Percentiles rank a stretch among this genome's conserved stretches.
These are phyloP conservation scores for Oriolus oriolus DNA, from an alignment of 2,113 vertebrate species.

Conservation along the genomic window DNA sequence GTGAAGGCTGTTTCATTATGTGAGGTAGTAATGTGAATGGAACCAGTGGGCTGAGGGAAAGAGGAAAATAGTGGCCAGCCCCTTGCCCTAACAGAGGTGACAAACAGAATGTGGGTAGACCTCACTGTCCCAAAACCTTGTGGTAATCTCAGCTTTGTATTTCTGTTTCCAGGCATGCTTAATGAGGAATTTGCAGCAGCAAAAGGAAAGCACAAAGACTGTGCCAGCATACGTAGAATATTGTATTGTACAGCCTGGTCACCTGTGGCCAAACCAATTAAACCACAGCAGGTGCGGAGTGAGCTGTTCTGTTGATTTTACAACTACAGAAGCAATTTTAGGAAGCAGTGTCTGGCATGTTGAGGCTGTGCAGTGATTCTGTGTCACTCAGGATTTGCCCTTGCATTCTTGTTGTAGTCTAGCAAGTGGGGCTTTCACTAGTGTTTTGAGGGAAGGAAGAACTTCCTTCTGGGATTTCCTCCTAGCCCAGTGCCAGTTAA, in stretches of 20 bases:
- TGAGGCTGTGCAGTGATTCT: not conserved
- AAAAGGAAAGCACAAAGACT: not conserved
- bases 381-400: not conserved
- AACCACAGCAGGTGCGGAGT: not conserved
- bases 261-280: not conserved
- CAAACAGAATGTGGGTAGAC: not conserved
- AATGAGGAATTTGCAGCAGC: not conserved
- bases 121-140: not conserved
- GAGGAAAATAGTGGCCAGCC: not conserved
- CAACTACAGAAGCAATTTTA: not conserved
- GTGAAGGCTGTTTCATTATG: not conserved
- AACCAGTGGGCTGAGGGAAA: not conserved
- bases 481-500: not conserved
- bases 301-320: not conserved
- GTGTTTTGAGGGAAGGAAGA: not conserved
- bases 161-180: not conserved
- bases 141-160: not conserved
- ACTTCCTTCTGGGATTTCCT: not conserved
- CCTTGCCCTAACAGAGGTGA: not conserved
- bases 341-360: not conserved
- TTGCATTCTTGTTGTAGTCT: not conserved
- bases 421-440: not conserved
- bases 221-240: not conserved
- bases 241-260: not conserved
- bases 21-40: not conserved